These are phyloP conservation scores for Hypomesus transpacificus DNA, from an alignment of 2,113 vertebrate species.

Conservation along the genomic window DNA sequence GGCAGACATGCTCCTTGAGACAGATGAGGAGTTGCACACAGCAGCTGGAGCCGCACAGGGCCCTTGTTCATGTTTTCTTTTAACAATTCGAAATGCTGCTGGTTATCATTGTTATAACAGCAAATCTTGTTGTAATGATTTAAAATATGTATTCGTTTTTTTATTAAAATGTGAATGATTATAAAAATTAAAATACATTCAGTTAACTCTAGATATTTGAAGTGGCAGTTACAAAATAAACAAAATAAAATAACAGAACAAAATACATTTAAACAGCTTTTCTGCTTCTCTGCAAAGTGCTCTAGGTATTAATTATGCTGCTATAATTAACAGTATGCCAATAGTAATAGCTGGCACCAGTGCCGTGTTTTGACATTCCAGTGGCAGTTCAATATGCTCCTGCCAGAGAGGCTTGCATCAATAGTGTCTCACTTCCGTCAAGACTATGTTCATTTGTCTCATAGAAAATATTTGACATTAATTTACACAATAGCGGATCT, in stretches of 20 bases:
- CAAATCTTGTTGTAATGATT: no score
- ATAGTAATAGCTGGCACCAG: slow-evolving; percentile 67
- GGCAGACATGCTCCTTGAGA: slow-evolving; percentile 57
- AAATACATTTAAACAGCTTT: slow-evolving; percentile 63
- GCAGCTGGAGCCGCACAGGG: not conserved
- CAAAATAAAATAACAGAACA: slow-evolving; percentile 29
- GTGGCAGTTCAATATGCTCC: slow-evolving; percentile 65
- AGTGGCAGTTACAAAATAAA: not conserved
- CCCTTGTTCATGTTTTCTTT: not conserved
- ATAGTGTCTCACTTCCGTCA: slow-evolving; percentile 68
- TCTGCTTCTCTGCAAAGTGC: slow-evolving; percentile 50
- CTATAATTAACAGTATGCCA: slow-evolving; percentile 69
- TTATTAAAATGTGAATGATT: no score
- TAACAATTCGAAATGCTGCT: not conserved
- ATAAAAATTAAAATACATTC: no score
- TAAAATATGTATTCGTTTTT: no score
- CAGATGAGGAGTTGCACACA: not conserved
- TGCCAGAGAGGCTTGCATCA: slow-evolving; percentile 70
- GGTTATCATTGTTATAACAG: no score
- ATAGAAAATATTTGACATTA: slow-evolving; percentile 55
- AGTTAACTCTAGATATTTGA: not conserved
- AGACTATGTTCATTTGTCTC: slow-evolving; percentile 61
- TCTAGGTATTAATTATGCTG: slow-evolving; percentile 66
- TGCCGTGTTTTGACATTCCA: slow-evolving; percentile 64
- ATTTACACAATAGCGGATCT: slow-evolving; percentile 60